A percentile compares a stretch with the other conserved stretches of the same genome.
phyloP scores from a whole-genome alignment of 2,113 vertebrate species.

The Thymallus thymallus region DNA sequence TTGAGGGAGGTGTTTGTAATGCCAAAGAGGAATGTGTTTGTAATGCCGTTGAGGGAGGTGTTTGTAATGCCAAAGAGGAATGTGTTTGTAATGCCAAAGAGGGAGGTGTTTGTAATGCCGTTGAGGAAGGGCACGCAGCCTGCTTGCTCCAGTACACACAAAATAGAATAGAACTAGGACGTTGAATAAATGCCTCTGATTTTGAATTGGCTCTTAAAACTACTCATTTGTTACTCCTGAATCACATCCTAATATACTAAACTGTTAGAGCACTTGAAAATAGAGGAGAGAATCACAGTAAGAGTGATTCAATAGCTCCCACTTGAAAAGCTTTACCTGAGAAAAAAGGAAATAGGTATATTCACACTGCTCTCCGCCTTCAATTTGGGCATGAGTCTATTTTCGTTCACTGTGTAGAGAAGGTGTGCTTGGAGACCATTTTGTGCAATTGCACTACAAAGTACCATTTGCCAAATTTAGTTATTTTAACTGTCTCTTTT shows the following conservation, averaged over 20 bases:
- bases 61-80: too few relatives aligned
- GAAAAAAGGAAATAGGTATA: too few relatives aligned
- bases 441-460: slow-evolving; percentile 16
- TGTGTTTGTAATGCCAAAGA: too few relatives aligned
- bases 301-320: neutral
- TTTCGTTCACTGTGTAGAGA: slow-evolving; percentile 4
- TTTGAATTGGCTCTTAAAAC: neutral
- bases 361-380: too few relatives aligned
- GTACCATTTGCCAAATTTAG: slow-evolving; percentile 45
- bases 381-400: too few relatives aligned
- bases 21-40: too few relatives aligned
- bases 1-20: too few relatives aligned
- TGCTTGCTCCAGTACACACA: too few relatives aligned
- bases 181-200: neutral
- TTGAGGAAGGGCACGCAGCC: too few relatives aligned
- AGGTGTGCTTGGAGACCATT: slow-evolving; percentile 27
- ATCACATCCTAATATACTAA: neutral
- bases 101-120: too few relatives aligned
- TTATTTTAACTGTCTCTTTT: slow-evolving; percentile 50
- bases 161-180: too few relatives aligned
- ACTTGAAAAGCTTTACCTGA: neutral
- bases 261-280: neutral
- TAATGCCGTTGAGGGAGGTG: too few relatives aligned
- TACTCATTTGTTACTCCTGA: neutral
- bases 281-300: neutral